These are phyloP conservation scores for Papilio machaon DNA, from an alignment of 1,140 invertebrate genomes.

Conservation along the genomic window DNA sequence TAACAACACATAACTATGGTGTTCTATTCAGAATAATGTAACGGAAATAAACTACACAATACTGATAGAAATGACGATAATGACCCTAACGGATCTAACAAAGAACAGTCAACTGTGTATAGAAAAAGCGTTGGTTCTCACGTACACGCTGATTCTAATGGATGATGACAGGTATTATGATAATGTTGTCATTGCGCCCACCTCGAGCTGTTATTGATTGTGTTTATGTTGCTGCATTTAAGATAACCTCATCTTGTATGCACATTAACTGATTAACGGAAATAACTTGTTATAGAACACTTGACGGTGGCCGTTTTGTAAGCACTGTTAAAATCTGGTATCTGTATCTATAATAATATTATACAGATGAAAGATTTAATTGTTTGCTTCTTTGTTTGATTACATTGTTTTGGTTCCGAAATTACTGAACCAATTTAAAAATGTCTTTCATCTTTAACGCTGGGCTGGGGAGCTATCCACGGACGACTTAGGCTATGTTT, in stretches of 20 bases:
- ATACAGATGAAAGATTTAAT: no score
- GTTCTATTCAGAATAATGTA: background rate
- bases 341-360: background rate
- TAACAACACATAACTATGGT: background rate
- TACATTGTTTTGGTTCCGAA: no score
- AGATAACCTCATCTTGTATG: background rate
- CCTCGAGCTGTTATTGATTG: constrained; percentile 17
- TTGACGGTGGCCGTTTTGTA: background rate
- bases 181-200: background rate
- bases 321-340: background rate
- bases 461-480: no score
- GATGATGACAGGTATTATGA: constrained; percentile 5
- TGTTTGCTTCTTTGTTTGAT: no score
- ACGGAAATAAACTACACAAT: constrained; percentile 4
- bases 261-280: constrained; percentile 3
- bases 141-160: constrained; percentile 22
- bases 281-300: background rate
- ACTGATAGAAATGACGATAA: constrained; percentile 7
- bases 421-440: no score
- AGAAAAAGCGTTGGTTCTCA: constrained; percentile 22
- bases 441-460: no score
- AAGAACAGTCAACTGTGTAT: background rate
- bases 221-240: background rate
- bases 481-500: no score
- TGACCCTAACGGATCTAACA: constrained; percentile 30